Conservation (phyloP, 2,113 vertebrate species). For the Cettia cetti region DNA sequence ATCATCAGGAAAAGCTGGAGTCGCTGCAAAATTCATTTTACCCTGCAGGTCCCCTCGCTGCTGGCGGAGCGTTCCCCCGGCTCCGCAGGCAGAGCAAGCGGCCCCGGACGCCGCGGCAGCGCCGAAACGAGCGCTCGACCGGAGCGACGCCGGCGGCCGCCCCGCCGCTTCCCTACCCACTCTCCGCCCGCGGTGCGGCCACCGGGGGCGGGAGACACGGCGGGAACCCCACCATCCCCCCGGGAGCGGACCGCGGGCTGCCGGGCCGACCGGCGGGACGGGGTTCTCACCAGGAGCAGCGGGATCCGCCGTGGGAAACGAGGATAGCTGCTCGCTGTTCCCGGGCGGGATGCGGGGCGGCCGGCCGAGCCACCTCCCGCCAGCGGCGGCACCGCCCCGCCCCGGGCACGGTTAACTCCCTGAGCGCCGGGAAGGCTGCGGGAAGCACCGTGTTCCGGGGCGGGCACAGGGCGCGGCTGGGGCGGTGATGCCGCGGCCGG, state of each 20-base stretch:
- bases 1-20: background rate
- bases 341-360: background rate
- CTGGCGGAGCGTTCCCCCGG: background rate
- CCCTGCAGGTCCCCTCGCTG: background rate
- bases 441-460: background rate
- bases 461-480: background rate
- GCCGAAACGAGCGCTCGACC: background rate
- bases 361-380: background rate
- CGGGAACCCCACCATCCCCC: background rate
- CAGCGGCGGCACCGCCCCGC: background rate
- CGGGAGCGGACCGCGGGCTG: background rate
- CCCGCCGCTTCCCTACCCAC: background rate
- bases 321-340: background rate
- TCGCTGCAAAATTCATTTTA: background rate
- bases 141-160: background rate
- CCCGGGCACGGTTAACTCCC: background rate
- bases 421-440: background rate
- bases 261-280: background rate
- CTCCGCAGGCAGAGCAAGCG: background rate
- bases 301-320: background rate
- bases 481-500: rapidly evolving
- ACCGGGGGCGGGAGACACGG: rapidly evolving
- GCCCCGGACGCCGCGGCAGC: too few relatives aligned
- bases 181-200: background rate
- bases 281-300: background rate